A percentile compares a stretch with the other conserved stretches of the same genome.
phyloP scores from a whole-genome alignment of 2,113 vertebrate genomes.

The Thalassoma bifasciatum region DNA sequence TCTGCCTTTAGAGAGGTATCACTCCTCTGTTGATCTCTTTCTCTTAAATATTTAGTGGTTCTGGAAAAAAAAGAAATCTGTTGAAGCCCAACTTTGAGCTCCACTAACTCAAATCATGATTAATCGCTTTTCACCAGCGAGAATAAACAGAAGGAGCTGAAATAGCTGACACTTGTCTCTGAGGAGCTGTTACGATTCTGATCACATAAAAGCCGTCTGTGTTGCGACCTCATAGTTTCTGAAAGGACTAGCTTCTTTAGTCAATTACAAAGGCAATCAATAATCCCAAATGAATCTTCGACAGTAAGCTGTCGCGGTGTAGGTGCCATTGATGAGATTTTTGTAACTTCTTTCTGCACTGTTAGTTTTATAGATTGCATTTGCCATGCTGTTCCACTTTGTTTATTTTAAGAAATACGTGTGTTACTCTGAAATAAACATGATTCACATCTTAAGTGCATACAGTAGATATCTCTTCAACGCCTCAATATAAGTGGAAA shows the following conservation, averaged over 20 bases:
- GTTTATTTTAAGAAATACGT: conserved; percentile 56
- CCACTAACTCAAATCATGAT: background rate
- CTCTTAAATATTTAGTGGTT: too few species aligned
- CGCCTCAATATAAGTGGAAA: conserved; percentile 3
- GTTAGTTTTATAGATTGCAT: conserved; percentile 75
- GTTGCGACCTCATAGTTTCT: conserved; percentile 26
- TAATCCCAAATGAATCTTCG: conserved; percentile 71
- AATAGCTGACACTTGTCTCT: background rate
- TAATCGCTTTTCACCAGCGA: background rate
- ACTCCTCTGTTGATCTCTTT: too few species aligned
- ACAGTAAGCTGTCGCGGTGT: conserved; percentile 63
- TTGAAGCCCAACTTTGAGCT: background rate
- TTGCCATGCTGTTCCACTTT: conserved; percentile 41
- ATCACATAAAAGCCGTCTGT: conserved; percentile 56
- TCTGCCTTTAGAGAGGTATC: too few species aligned
- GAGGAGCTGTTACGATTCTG: conserved; percentile 54
- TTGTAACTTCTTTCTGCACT: conserved; percentile 64
- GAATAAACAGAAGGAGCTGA: background rate
- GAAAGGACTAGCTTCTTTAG: conserved; percentile 50
- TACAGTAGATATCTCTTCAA: background rate
- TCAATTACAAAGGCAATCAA: conserved; percentile 79
- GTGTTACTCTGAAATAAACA: conserved; percentile 31
- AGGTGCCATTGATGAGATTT: conserved; percentile 69
- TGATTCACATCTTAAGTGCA: conserved; percentile 37
- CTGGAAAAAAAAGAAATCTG: too few species aligned